phyloP scores from a whole-genome alignment of 2,113 vertebrate species.

The Stercorarius parasiticus region DNA sequence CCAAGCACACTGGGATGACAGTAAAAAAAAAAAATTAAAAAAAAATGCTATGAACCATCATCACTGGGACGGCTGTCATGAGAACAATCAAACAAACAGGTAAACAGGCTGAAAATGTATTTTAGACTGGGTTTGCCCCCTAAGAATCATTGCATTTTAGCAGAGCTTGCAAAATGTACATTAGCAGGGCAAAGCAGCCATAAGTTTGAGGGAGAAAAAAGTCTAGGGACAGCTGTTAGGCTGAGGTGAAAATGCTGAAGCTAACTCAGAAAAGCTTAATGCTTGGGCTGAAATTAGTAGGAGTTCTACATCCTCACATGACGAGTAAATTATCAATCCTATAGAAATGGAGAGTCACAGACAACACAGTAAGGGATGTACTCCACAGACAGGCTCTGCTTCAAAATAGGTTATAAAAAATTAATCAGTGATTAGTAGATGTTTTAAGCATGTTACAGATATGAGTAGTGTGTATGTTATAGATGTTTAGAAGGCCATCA shows the following conservation, averaged over 20 bases:
- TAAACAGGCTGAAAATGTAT: background rate
- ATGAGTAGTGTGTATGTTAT: conserved; percentile 64
- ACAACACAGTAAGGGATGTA: background rate
- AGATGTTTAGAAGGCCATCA: conserved; percentile 55
- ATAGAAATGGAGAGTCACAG: background rate
- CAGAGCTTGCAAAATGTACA: background rate
- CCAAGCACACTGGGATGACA: background rate
- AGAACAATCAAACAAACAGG: background rate
- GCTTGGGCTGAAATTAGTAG: background rate
- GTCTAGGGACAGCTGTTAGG: background rate
- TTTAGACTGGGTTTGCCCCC: background rate
- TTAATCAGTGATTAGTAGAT: conserved; percentile 57
- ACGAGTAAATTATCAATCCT: background rate
- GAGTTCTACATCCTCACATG: background rate
- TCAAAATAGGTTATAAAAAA: conserved; percentile 51
- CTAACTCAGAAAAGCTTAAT: background rate
- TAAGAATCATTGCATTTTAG: background rate
- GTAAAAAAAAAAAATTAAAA: background rate
- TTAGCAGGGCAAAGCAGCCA: background rate
- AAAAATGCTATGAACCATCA: background rate
- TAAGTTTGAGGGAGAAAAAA: background rate
- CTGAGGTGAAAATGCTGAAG: background rate
- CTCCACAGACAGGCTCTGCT: background rate
- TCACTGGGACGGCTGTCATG: background rate
- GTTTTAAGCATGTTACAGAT: conserved; percentile 63